Evolutionary conservation across 2,888 invertebrate species (phyloP).

Genomic region (Hyalella azteca): DNA sequence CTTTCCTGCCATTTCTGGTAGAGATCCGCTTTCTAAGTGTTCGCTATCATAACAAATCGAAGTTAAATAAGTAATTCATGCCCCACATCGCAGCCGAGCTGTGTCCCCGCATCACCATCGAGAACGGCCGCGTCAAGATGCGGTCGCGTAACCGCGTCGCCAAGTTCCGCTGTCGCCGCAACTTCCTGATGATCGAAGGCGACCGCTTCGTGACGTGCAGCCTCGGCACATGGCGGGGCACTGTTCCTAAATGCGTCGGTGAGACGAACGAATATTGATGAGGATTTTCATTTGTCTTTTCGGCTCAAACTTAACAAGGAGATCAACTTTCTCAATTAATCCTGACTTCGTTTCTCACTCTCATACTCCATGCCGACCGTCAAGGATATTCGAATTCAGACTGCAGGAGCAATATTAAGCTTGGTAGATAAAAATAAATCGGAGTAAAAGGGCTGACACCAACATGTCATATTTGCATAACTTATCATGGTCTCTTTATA

Average conservation of each 20-base stretch:
- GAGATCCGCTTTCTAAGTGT: no score
- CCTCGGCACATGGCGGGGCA: constrained; percentile 75
- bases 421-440: no score
- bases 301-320: background rate
- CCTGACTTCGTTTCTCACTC: background rate
- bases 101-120: constrained; percentile 64
- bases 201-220: constrained; percentile 74
- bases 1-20: no score
- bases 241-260: constrained; percentile 76
- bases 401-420: no score
- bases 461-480: no score
- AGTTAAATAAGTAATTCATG: no score
- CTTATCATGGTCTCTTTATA: background rate
- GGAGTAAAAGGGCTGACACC: no score
- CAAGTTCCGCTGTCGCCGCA: constrained; percentile 70
- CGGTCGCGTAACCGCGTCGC: constrained; percentile 68
- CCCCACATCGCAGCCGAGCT: background rate
- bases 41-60: no score
- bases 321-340: background rate
- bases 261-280: constrained; percentile 67
- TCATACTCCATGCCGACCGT: no score
- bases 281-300: background rate
- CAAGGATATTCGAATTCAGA: no score
- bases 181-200: constrained; percentile 71
- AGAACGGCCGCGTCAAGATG: constrained; percentile 66